phyloP scores from a whole-genome alignment of 2,797 vertebrate species.

The Aeoliscus strigatus region DNA sequence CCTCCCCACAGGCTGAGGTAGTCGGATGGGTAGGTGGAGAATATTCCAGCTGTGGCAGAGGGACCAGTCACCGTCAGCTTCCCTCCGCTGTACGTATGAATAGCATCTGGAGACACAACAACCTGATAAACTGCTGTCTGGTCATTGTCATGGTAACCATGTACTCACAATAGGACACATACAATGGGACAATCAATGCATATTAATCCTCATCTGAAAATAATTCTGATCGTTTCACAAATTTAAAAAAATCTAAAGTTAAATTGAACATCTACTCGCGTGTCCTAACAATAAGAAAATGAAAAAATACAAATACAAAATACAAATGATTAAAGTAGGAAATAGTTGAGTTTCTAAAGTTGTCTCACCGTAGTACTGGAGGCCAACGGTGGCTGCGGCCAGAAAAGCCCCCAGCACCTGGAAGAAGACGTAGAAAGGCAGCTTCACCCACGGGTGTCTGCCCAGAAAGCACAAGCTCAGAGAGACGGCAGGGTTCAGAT shows the following conservation, averaged over 20 bases:
- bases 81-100: constrained; percentile 67
- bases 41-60: constrained; percentile 71
- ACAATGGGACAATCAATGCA: too few species aligned
- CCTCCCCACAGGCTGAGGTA: constrained; percentile 72
- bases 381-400: constrained; percentile 75
- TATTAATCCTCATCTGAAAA: too few species aligned
- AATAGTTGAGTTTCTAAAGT: too few species aligned
- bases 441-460: constrained; percentile 73
- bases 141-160: not conserved
- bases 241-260: too few species aligned
- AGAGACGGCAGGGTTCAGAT: constrained; percentile 86
- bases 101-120: constrained; percentile 71
- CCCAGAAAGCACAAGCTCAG: constrained; percentile 80
- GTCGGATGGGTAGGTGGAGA: constrained; percentile 74
- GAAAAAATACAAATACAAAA: not conserved
- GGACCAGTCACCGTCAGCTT: constrained; percentile 64
- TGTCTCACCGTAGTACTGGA: constrained; percentile 79
- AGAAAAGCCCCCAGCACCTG: constrained; percentile 84
- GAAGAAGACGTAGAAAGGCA: constrained; percentile 78
- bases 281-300: not conserved
- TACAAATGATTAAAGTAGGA: not conserved
- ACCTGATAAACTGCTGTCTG: not conserved
- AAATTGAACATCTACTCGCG: too few species aligned
- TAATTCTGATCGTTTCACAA: too few species aligned
- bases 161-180: too few species aligned